These are phyloP conservation scores for Channa striata DNA, from an alignment of 2,797 vertebrate genomes.

Conservation along the genomic window DNA sequence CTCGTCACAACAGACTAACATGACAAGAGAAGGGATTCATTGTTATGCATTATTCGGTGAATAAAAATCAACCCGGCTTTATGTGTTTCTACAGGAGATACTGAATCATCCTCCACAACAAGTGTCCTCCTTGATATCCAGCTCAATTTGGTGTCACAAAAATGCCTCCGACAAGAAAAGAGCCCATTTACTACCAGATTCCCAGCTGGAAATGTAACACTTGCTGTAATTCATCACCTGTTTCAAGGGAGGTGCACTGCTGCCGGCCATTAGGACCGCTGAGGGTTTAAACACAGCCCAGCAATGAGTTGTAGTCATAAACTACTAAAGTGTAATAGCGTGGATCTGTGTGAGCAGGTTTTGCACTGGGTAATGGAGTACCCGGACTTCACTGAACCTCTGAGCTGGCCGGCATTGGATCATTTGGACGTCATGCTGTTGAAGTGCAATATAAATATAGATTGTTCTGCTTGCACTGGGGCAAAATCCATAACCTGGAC, in stretches of 20 bases:
- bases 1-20: constrained; percentile 44
- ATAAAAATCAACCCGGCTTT: constrained; percentile 42
- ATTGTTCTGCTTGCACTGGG: constrained; percentile 71
- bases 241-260: constrained; percentile 72
- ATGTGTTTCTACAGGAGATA: constrained; percentile 41
- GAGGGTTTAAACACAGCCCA: constrained; percentile 69
- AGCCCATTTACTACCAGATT: constrained; percentile 71
- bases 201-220: constrained; percentile 67
- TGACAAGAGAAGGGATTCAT: constrained; percentile 48
- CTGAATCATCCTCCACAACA: constrained; percentile 52
- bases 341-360: constrained; percentile 74
- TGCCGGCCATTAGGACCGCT: constrained; percentile 74
- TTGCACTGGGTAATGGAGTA: constrained; percentile 72
- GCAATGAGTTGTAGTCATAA: constrained; percentile 68
- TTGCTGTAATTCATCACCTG: constrained; percentile 80
- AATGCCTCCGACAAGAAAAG: constrained; percentile 55
- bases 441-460: constrained; percentile 81
- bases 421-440: constrained; percentile 74
- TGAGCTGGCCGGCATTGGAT: constrained; percentile 65
- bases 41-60: constrained; percentile 44
- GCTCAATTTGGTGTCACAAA: constrained; percentile 57
- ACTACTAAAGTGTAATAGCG: constrained; percentile 70
- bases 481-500: constrained; percentile 78
- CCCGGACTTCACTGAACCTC: constrained; percentile 68
- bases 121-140: constrained; percentile 44